Evolutionary conservation across 2,797 vertebrate genomes (phyloP).

Genomic region (Danio jaintianensis): DNA sequence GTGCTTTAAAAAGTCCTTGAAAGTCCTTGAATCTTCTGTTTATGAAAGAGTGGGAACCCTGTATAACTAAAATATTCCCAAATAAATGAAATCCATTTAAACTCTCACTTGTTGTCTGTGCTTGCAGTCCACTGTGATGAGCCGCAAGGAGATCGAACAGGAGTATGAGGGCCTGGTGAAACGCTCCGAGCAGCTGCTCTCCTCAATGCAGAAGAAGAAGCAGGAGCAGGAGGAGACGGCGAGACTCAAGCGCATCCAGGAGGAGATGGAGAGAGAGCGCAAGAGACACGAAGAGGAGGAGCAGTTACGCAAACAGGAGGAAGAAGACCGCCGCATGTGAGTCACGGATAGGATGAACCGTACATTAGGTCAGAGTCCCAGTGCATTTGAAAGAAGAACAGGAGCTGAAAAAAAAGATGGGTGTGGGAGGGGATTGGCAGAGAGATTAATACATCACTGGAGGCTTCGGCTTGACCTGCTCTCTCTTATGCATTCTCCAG

Average conservation of each 20-base stretch:
- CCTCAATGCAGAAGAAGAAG: conserved; percentile 92
- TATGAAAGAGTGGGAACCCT: not conserved
- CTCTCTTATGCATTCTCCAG: conserved; percentile 46
- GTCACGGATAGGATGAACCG: conserved; percentile 55
- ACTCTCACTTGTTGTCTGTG: conserved; percentile 2
- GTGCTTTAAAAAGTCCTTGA: too few relatives aligned
- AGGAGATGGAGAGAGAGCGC: conserved; percentile 94
- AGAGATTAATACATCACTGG: conserved; percentile 43
- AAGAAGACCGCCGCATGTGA: conserved; percentile 92
- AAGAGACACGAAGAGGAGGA: conserved; percentile 90
- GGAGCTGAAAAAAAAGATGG: conserved; percentile 23
- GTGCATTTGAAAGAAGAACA: conserved; percentile 41
- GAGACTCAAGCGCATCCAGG: conserved; percentile 88
- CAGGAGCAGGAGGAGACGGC: conserved; percentile 94
- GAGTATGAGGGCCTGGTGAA: conserved; percentile 90
- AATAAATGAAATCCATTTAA: not conserved
- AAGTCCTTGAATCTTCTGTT: too few relatives aligned
- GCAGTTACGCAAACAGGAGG: conserved; percentile 86
- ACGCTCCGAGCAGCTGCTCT: conserved; percentile 90
- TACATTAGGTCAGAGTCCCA: conserved; percentile 43
- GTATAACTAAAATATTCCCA: not conserved
- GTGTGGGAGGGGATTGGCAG: conserved; percentile 50
- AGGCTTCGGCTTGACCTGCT: conserved; percentile 47
- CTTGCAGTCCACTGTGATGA: conserved; percentile 86
- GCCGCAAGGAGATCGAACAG: conserved; percentile 87